These are phyloP conservation scores for Corythornis vintsioides DNA, from an alignment of 2,113 vertebrate species.

Conservation along the genomic window DNA sequence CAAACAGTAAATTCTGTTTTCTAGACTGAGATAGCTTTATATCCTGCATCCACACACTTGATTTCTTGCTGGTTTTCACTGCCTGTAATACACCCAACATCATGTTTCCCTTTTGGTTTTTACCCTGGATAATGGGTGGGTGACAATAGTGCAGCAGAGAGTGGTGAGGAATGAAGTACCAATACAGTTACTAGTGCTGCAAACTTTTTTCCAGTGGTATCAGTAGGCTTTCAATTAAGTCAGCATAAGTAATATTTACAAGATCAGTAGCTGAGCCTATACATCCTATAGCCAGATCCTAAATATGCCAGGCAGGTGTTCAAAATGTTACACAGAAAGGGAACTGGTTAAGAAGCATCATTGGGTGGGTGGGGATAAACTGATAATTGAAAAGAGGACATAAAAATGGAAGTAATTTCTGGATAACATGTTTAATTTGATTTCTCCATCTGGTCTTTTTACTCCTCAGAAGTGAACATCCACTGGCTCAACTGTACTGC, in stretches of 20 bases:
- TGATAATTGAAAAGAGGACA: background rate
- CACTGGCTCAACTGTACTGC: constrained; percentile 94
- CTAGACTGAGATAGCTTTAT: background rate
- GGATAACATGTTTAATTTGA: background rate
- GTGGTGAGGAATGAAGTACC: background rate
- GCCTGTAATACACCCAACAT: background rate
- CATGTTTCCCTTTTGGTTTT: background rate
- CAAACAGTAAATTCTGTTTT: background rate
- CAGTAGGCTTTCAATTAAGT: background rate
- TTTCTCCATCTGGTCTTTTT: background rate
- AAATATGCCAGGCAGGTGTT: background rate
- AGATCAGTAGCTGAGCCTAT: background rate
- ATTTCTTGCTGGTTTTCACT: background rate
- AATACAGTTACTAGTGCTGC: background rate
- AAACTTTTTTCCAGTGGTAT: background rate
- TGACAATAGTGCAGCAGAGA: background rate
- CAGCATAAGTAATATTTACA: background rate
- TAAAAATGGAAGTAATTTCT: background rate
- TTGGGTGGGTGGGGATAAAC: background rate
- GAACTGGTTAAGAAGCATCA: background rate
- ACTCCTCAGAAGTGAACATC: constrained; percentile 89
- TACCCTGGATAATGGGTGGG: background rate
- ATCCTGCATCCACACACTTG: background rate
- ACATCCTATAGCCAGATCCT: background rate
- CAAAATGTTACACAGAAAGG: background rate